Evolutionary conservation across 1,140 invertebrate genomes (phyloP).

Genomic region (Lordiphosa clarofinis): DNA sequence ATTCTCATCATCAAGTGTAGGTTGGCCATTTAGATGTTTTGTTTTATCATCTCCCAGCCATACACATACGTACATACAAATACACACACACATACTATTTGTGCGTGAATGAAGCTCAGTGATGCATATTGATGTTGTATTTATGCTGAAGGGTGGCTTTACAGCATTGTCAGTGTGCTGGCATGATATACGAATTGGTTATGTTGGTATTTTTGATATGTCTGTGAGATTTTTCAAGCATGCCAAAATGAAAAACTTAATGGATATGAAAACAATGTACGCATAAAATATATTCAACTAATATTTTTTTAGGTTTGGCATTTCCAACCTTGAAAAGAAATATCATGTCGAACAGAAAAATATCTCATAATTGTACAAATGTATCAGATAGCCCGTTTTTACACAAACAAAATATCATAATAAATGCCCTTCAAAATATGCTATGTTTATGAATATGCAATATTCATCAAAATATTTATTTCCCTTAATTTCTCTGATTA

Average conservation of each 20-base stretch:
- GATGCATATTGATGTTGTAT: constrained; percentile 46
- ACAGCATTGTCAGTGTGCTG: background rate
- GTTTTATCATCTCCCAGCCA: constrained; percentile 1
- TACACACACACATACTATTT: constrained; percentile 56
- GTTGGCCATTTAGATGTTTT: background rate
- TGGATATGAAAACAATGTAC: no score
- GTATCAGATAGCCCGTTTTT: no score
- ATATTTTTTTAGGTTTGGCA: no score
- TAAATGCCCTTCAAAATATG: no score
- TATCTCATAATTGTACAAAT: no score
- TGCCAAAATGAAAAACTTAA: background rate
- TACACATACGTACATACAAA: background rate
- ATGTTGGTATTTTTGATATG: constrained; percentile 4
- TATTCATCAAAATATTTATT: no score
- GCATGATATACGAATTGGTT: background rate
- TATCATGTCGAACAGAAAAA: no score
- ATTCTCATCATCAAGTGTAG: constrained; percentile 16
- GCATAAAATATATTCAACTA: no score
- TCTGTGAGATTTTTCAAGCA: background rate
- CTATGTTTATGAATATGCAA: no score
- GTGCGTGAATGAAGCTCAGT: constrained; percentile 62
- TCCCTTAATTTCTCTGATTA: no score
- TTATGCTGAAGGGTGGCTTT: constrained; percentile 2
- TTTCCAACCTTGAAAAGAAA: no score
- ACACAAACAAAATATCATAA: no score